Evolutionary conservation across 2,797 vertebrate species (phyloP).

Genomic region (Luscinia luscinia): DNA sequence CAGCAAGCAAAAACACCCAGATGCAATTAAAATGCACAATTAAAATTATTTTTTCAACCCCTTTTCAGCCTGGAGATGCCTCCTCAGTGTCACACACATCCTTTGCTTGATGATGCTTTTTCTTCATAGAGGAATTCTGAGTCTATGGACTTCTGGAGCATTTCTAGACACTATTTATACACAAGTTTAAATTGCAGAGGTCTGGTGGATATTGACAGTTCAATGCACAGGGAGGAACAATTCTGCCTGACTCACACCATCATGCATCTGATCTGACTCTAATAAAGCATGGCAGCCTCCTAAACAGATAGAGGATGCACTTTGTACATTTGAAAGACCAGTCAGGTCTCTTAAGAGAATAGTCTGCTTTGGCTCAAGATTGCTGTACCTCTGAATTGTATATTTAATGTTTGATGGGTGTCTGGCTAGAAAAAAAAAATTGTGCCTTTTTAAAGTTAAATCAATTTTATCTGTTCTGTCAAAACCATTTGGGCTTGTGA

Average conservation of each 20-base stretch:
- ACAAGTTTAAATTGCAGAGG: neutral
- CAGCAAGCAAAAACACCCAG: neutral
- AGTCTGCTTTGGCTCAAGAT: neutral
- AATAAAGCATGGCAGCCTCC: constrained; percentile 5
- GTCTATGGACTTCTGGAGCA: neutral
- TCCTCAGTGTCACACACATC: neutral
- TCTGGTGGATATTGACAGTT: neutral
- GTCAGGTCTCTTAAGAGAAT: constrained; percentile 23
- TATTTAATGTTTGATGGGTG: constrained; percentile 2
- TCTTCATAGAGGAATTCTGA: neutral
- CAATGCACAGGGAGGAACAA: neutral
- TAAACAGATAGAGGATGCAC: neutral
- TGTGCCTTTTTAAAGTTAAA: neutral
- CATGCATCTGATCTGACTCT: neutral
- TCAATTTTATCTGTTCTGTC: constrained; percentile 4
- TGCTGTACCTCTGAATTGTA: neutral
- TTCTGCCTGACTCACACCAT: neutral
- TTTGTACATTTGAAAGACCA: constrained; percentile 23
- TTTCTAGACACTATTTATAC: neutral
- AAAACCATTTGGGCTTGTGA: neutral
- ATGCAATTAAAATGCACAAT: neutral
- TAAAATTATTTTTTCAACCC: neutral
- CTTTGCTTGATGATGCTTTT: neutral
- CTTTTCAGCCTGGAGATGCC: neutral
- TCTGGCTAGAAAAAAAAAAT: neutral